Evolutionary conservation across 2,797 vertebrate genomes (phyloP).

Genomic region (Onychomys torridus): DNA sequence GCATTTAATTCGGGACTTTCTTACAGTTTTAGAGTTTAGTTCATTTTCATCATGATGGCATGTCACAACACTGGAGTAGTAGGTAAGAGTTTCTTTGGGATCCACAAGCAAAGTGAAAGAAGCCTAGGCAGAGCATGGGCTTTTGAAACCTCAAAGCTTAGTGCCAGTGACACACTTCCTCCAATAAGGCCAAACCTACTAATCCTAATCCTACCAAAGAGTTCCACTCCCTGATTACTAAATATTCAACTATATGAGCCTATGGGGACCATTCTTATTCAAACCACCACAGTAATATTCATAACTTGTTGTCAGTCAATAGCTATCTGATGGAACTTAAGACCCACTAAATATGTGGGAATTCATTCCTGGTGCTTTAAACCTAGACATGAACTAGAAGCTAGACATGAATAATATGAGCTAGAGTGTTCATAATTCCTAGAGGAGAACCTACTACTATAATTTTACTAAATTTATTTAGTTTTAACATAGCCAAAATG

Average conservation of each 20-base stretch:
- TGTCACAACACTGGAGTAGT: background rate
- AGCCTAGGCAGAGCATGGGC: background rate
- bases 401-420: background rate
- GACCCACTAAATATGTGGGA: background rate
- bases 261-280: background rate
- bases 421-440: background rate
- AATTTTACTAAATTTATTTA: background rate
- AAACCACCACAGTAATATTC: background rate
- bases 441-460: background rate
- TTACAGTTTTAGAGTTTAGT: background rate
- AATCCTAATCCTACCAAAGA: background rate
- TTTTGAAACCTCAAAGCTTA: background rate
- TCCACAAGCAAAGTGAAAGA: background rate
- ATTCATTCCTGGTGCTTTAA: background rate
- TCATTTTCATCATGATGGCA: background rate
- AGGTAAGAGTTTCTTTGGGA: background rate
- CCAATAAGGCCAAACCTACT: background rate
- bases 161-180: background rate
- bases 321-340: background rate
- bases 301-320: background rate
- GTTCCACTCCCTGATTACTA: background rate
- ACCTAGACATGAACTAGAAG: too few species aligned
- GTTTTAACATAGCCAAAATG: background rate
- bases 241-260: too few species aligned
- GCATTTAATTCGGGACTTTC: too few species aligned